These are phyloP conservation scores for Trachelipus rathkii DNA, from an alignment of 1,140 invertebrate genomes.

Conservation along the genomic window DNA sequence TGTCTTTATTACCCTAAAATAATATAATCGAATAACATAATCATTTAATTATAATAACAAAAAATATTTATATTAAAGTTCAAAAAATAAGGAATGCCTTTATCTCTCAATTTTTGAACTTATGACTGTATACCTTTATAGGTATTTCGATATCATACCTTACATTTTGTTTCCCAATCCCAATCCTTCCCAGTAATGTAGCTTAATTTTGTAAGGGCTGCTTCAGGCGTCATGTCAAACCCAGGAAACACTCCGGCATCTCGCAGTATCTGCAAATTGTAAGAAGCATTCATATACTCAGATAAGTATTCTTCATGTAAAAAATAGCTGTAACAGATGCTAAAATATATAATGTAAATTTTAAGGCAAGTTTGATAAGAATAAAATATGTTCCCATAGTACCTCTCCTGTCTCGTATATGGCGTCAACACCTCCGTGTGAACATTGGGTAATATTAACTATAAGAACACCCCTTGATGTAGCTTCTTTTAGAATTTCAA, in stretches of 20 bases:
- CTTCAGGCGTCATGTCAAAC: slow-evolving; percentile 92
- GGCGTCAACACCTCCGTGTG: slow-evolving; percentile 65
- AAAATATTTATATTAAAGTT: no score
- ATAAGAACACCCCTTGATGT: slow-evolving; percentile 76
- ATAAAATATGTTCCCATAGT: slow-evolving; percentile 14
- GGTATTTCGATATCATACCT: slow-evolving; percentile 47
- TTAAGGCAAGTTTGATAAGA: no score
- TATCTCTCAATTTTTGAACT: no score
- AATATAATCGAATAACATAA: no score
- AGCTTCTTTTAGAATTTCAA: slow-evolving; percentile 69
- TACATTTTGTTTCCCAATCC: slow-evolving; percentile 65
- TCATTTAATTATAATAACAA: no score
- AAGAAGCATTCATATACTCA: no score
- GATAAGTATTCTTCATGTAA: no score
- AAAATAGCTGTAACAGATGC: no score
- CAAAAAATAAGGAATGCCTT: no score
- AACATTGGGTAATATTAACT: slow-evolving; percentile 89
- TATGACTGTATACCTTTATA: no score
- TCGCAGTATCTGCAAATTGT: slow-evolving; percentile 50
- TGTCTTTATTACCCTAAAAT: background rate
- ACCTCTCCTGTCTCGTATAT: slow-evolving; percentile 77
- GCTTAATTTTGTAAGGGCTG: slow-evolving; percentile 82
- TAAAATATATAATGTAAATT: no score
- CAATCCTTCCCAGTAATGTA: slow-evolving; percentile 87
- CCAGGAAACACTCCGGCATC: slow-evolving; percentile 77